Percentiles rank a stretch among this genome's conserved stretches.
Conservation (phyloP, 2,113 vertebrate species). For the Electrona antarctica region DNA sequence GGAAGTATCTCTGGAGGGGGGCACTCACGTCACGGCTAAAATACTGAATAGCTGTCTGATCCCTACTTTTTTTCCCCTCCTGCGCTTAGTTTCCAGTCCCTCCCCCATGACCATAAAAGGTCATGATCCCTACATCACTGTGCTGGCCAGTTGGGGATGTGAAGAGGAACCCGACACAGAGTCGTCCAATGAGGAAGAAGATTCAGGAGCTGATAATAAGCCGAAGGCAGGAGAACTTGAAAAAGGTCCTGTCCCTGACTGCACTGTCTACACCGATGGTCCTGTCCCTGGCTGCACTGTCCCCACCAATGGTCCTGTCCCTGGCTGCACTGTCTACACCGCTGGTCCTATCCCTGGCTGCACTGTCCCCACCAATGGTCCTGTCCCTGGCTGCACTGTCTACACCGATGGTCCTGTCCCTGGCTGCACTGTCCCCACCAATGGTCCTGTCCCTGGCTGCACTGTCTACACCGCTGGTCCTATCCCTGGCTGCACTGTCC, state of each 20-base stretch:
- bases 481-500: not conserved
- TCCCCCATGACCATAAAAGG: not conserved
- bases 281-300: not conserved
- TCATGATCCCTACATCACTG: slow-evolving; percentile 6
- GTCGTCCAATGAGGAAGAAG: slow-evolving; percentile 68
- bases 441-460: not conserved
- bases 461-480: not conserved
- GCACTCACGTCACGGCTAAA: too few species aligned
- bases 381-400: not conserved
- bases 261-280: not conserved
- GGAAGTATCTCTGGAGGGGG: too few species aligned
- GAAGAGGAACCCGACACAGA: slow-evolving; percentile 61
- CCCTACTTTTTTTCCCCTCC: not conserved
- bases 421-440: not conserved
- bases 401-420: too few species aligned
- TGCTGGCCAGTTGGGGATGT: slow-evolving; percentile 48
- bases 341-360: too few species aligned
- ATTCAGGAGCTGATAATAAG: slow-evolving; percentile 1
- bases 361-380: not conserved
- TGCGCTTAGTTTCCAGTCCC: slow-evolving; percentile 4
- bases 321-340: not conserved
- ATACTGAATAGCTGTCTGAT: not conserved
- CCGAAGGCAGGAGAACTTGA: not conserved
- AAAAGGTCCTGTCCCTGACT: not conserved
- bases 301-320: not conserved